Evolutionary conservation across 2,888 invertebrate species (phyloP), one percentile per base, ranked within the genome.

Genomic region (Latrodectus elegans): DNA sequence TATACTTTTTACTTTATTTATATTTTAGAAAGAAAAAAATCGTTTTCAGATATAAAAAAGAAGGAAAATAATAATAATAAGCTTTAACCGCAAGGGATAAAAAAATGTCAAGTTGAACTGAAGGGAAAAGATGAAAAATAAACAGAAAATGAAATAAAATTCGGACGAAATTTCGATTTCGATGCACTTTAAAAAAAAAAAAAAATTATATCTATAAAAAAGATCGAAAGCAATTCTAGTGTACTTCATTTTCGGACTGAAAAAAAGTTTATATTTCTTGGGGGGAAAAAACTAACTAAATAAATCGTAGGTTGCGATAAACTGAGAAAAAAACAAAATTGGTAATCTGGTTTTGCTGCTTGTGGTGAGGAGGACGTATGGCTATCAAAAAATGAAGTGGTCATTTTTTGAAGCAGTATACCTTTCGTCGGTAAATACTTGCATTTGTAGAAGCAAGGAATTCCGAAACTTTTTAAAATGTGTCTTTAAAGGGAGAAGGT

Each of bases 181-280:
- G 73, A 67, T 49, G 64, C 15, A 77, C n/a, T n/a, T 22, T 38
- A 55, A 67, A 76, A 49, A 53, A n/a, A 26, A 49, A 60, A 17
- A 14, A 55, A 53, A 82, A 68, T 73, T 38, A 38, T 38, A 38
- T 38, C 38, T 38, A 38, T 38, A 38, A 38, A 74, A n/a, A 8
- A 71, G 78, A 72, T 84, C 77, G 84, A 84, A 84, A 78, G 60
- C 83, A 76, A 83, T 83, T 83, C 83, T 76, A 53, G 64, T 65
- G 38, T 38, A 15, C 60, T n/a, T 60, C 14, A 60, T 15, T 60
- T 60, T 60, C 12, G 60, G 1, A 38, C 38, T 38, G 38, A 2
- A 38, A 60, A 60, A 10, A 60, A 76, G 76, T 22, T 71, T 75
- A 74, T 83, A 78, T 68, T 76, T 83, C 76, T 77, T 52, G 65